Evolutionary conservation across 2,797 vertebrate genomes (phyloP).

Genomic region (Channa striata): DNA sequence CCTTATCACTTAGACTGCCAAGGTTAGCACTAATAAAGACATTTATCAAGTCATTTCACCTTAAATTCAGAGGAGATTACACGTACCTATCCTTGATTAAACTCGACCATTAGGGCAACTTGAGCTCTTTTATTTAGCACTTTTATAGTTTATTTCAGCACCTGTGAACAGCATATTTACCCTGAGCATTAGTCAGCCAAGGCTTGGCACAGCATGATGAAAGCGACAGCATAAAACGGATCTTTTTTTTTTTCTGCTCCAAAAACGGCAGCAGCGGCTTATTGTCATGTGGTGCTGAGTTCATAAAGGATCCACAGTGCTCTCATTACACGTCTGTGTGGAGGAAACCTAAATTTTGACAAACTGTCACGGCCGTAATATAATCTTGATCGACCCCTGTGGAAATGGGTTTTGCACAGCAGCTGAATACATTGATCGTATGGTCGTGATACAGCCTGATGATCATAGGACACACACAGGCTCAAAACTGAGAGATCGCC

Average conservation of each 20-base stretch:
- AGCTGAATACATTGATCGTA: constrained; percentile 66
- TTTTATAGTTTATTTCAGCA: constrained; percentile 48
- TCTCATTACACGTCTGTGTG: constrained; percentile 65
- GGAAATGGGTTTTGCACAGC: constrained; percentile 49
- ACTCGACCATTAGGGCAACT: constrained; percentile 41
- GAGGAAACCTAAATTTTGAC: constrained; percentile 59
- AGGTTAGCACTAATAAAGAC: constrained; percentile 53
- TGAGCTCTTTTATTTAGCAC: constrained; percentile 35
- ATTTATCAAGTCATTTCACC: constrained; percentile 50
- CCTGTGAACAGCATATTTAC: constrained; percentile 41
- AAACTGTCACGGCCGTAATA: constrained; percentile 58
- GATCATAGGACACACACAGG: constrained; percentile 48
- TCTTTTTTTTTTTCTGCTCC: constrained; percentile 38
- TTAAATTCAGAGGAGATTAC: constrained; percentile 55
- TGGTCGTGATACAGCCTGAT: constrained; percentile 54
- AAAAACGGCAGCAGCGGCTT: constrained; percentile 52
- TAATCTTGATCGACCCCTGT: constrained; percentile 34
- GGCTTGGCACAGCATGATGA: constrained; percentile 52
- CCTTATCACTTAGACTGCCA: constrained; percentile 47
- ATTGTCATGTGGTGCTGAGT: constrained; percentile 49
- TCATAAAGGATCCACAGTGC: constrained; percentile 51
- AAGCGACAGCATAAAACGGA: constrained; percentile 55
- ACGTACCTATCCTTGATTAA: constrained; percentile 62
- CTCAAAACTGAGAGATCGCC: constrained; percentile 40
- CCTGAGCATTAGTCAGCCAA: constrained; percentile 44